Conservation (phyloP, 1,140 invertebrate genomes). For the Drosophila takahashii region DNA sequence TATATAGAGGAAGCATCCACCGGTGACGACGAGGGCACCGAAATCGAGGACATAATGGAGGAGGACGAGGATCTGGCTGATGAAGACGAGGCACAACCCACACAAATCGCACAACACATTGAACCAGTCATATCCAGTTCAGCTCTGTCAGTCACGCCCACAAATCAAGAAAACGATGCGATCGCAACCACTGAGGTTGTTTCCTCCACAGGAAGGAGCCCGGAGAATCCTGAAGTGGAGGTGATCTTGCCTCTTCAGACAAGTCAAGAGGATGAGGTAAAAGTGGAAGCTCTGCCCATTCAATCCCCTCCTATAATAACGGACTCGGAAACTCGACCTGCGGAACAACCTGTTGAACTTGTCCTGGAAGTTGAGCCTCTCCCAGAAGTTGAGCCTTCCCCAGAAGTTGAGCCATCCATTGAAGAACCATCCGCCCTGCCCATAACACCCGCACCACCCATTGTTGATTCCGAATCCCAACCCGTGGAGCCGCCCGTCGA, state of each 20-base stretch:
- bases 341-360: background rate
- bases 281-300: background rate
- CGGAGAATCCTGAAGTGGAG: background rate
- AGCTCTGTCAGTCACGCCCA: constrained; percentile 60
- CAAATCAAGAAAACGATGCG: constrained; percentile 46
- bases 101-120: constrained; percentile 8
- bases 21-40: constrained; percentile 65
- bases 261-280: background rate
- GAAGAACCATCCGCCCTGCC: constrained; percentile 43
- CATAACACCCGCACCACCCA: constrained; percentile 46
- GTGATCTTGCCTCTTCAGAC: background rate
- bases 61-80: constrained; percentile 44
- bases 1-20: constrained; percentile 68
- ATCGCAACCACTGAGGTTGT: constrained; percentile 42
- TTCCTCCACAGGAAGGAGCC: constrained; percentile 46
- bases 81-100: constrained; percentile 21
- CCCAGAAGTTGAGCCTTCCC: background rate
- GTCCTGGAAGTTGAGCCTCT: constrained; percentile 1
- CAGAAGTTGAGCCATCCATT: constrained; percentile 2
- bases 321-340: constrained; percentile 84
- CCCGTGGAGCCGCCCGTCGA: constrained; percentile 84
- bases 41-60: constrained; percentile 69
- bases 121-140: constrained; percentile 56
- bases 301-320: constrained; percentile 24
- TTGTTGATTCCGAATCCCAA: constrained; percentile 85